Base-by-base conservation (phyloP, 2,113 vertebrate genomes). In the Neolamprologus sp. region DNA sequence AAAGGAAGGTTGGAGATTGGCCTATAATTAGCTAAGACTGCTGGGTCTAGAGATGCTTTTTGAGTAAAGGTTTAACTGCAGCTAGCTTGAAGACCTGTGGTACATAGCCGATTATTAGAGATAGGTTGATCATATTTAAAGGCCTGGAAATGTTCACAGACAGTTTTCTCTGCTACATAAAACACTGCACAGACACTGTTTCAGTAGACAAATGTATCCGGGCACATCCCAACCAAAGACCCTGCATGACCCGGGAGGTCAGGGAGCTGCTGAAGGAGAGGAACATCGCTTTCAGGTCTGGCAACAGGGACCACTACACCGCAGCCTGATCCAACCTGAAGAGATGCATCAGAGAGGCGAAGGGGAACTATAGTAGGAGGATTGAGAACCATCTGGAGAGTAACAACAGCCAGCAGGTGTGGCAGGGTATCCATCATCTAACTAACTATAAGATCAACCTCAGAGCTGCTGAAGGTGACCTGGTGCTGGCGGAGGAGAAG, bases 401-500 rank as follows among this genome's bases (percentile, higher is more conserved):
- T 9, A 51, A 51, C 49, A 51, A 5, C 17, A 51, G 4, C 8
- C 49, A 5, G 8, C 49, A 51, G 49, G 49, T 51, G 49, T 51
- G 49, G 49, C 17, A 51, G 4, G 17, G 17, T 5, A 51, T 19
- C 17, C 49, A 19, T 3, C 17, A 51, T 5, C 17, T 51, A 51
- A 19, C 8, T 5, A 51, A 51, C 49, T 51, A 51, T 19, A 51
- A 51, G 17, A 51, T 51, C 49, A 51, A 51, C 2, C 17, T 5
- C 49, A 5, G 49, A 51, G 49, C 49, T 51, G 49, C 49, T 2
- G 49, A 51, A 9, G 49, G 49, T 51, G 17, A 5, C 49, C 17
- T 51, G 49, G 3, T 0, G 8, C 49, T 19, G 49, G 2, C 1
- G 8, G 49, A 51, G 17, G 17, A 51, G 2, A 19, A 9, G 17